phyloP scores from a whole-genome alignment of 1,140 invertebrate genomes.

The Anastrepha ludens region DNA sequence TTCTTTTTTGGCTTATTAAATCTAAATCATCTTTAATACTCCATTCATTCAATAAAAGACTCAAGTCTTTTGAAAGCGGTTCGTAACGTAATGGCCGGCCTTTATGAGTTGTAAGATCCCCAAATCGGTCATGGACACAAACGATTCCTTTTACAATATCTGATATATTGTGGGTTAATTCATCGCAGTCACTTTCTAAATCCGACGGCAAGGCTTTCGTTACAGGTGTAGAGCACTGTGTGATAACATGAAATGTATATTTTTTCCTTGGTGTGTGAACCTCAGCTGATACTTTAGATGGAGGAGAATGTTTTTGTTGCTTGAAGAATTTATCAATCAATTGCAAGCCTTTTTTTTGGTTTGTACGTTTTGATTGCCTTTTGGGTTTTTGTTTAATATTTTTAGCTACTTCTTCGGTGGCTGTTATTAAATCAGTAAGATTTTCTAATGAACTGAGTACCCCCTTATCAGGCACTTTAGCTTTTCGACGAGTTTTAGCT shows the following conservation, averaged over 20 bases:
- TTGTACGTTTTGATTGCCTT: neutral
- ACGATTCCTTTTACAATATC: conserved; percentile 79
- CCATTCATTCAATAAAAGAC: conserved; percentile 61
- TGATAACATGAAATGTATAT: conserved; percentile 55
- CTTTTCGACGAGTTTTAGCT: conserved; percentile 72
- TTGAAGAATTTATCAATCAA: conserved; percentile 73
- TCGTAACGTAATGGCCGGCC: conserved; percentile 66
- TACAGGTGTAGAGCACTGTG: conserved; percentile 67
- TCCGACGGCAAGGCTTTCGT: conserved; percentile 64
- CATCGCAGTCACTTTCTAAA: conserved; percentile 70
- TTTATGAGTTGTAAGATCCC: conserved; percentile 60
- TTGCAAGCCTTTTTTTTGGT: conserved; percentile 64
- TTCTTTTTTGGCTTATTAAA: conserved; percentile 60
- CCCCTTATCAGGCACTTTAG: conserved; percentile 70
- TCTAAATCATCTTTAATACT: conserved; percentile 60
- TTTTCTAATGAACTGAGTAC: conserved; percentile 66
- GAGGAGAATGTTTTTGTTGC: conserved; percentile 43
- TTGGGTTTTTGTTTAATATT: conserved; percentile 56
- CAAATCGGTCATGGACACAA: conserved; percentile 64
- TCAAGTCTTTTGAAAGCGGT: conserved; percentile 61
- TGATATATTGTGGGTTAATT: conserved; percentile 76
- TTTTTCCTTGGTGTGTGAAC: conserved; percentile 47
- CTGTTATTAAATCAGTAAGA: conserved; percentile 64
- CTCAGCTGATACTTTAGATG: neutral
- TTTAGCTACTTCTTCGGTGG: conserved; percentile 61